Percentiles rank a stretch among this genome's conserved stretches.
phyloP scores from a whole-genome alignment of 2,113 vertebrate species.

The Laterallus jamaicensis region DNA sequence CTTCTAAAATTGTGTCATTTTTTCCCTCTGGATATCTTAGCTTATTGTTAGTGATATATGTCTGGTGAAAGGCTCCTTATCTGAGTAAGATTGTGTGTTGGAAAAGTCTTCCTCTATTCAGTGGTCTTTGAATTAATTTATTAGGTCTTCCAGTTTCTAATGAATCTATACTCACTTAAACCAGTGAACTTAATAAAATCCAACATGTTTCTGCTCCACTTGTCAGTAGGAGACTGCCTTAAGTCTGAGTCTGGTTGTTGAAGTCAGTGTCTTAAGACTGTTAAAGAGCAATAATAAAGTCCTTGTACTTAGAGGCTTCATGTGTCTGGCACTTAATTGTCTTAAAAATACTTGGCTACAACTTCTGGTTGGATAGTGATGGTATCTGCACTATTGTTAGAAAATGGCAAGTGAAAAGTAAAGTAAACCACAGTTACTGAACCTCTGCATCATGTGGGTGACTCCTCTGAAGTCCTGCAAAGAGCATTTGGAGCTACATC shows the following conservation, averaged over 20 bases:
- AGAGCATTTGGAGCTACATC: neutral
- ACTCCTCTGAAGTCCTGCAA: neutral
- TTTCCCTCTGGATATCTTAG: neutral
- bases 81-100: neutral
- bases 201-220: neutral
- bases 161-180: neutral
- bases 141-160: neutral
- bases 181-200: neutral
- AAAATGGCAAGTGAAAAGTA: neutral
- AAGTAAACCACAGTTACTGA: neutral
- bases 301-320: neutral
- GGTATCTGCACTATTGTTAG: neutral
- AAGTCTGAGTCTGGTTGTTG: neutral
- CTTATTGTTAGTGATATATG: neutral
- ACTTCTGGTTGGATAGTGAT: neutral
- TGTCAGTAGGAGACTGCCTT: neutral
- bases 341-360: too few relatives aligned
- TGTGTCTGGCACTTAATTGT: neutral
- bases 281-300: neutral
- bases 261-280: neutral
- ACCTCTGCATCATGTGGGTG: neutral
- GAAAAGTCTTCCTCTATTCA: neutral
- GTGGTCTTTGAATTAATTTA: neutral
- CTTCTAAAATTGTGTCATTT: too few relatives aligned
- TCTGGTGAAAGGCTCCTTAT: neutral